These are phyloP conservation scores for Synanceia verrucosa DNA, from an alignment of 2,797 vertebrate species.

Conservation along the genomic window DNA sequence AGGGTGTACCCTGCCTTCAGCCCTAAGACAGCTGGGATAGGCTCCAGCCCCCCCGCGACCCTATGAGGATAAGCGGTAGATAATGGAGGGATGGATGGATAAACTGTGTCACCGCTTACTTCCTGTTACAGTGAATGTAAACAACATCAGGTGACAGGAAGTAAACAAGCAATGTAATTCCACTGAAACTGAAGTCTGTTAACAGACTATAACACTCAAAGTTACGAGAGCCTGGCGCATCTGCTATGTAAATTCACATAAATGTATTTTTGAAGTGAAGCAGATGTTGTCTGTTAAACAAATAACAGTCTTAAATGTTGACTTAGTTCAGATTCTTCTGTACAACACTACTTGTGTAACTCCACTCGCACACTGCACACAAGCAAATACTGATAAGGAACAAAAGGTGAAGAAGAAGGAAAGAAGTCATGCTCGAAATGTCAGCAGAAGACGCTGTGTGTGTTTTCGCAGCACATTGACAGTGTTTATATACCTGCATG, in stretches of 20 bases:
- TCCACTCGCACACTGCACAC: constrained; percentile 29
- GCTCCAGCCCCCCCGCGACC: too few relatives aligned
- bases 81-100: too few relatives aligned
- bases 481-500: neutral
- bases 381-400: constrained; percentile 55
- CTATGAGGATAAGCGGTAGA: too few relatives aligned
- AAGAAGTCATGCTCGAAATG: constrained; percentile 18
- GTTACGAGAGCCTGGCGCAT: neutral
- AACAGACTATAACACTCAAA: neutral
- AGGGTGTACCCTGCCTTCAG: too few relatives aligned
- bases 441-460: neutral
- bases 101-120: neutral
- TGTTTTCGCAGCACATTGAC: neutral
- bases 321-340: constrained; percentile 61
- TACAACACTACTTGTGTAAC: constrained; percentile 49
- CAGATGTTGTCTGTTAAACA: constrained; percentile 48
- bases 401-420: constrained; percentile 27
- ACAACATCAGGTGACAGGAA: neutral
- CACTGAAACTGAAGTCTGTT: neutral
- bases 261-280: constrained; percentile 55
- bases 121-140: neutral
- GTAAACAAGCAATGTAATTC: neutral
- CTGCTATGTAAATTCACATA: constrained; percentile 31
- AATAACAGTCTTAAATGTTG: constrained; percentile 61
- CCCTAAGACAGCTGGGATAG: too few relatives aligned